phyloP scores from a whole-genome alignment of 2,113 vertebrate genomes.

The Zosterops pallidus region DNA sequence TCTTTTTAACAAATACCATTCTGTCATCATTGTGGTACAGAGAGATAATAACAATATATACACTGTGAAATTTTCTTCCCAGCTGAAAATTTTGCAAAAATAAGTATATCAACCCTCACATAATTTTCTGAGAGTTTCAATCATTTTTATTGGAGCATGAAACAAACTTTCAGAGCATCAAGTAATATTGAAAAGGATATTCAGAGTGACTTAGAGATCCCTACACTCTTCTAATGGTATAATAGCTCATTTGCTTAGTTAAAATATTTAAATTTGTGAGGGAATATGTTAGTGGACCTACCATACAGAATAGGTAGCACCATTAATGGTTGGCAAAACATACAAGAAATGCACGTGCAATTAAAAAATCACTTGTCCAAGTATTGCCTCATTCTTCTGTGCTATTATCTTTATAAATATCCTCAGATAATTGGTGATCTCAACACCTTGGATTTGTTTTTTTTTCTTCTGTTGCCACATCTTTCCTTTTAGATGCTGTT shows the following conservation, averaged over 20 bases:
- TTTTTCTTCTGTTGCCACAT: background rate
- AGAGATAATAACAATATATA: rapidly evolving
- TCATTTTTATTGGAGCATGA: rapidly evolving
- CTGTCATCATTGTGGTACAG: too few species aligned
- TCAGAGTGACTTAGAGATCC: background rate
- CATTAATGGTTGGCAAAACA: background rate
- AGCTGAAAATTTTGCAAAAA: background rate
- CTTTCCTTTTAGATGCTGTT: background rate
- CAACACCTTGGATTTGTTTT: rapidly evolving
- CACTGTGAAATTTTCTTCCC: background rate
- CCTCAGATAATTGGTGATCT: background rate
- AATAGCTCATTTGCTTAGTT: background rate
- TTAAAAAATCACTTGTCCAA: background rate
- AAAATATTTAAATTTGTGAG: background rate
- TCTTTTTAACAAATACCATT: background rate
- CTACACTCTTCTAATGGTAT: background rate
- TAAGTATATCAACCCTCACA: background rate
- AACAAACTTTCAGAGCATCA: background rate
- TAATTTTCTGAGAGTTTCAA: background rate
- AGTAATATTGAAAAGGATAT: background rate
- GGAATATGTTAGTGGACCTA: background rate
- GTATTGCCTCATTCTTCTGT: background rate
- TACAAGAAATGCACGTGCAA: background rate
- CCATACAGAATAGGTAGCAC: background rate
- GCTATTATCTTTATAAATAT: background rate